Evolutionary conservation across 2,888 invertebrate species (phyloP).

Genomic region (Catocala fraxini): DNA sequence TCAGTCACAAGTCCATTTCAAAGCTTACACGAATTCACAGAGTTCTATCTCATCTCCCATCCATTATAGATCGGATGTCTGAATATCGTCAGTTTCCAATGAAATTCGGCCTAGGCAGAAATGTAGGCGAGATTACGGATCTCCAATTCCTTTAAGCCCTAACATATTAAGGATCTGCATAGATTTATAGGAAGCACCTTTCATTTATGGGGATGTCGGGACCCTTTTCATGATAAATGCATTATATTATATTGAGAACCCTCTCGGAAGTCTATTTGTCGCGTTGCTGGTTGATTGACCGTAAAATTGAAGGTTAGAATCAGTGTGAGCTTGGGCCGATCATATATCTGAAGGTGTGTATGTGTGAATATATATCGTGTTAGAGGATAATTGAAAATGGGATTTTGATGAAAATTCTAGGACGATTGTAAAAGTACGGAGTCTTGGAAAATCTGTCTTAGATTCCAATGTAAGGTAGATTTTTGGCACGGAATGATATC

Average conservation of each 20-base stretch:
- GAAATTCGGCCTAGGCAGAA: constrained; percentile 32
- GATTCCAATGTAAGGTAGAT: too few relatives aligned
- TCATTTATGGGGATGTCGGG: constrained; percentile 43
- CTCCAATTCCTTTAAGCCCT: constrained; percentile 39
- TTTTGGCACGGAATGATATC: too few relatives aligned
- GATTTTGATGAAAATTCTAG: too few relatives aligned
- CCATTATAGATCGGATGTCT: constrained; percentile 31
- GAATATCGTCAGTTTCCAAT: constrained; percentile 25
- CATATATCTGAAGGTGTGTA: constrained; percentile 1
- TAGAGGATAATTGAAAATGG: too few relatives aligned
- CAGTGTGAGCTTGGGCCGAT: constrained; percentile 7
- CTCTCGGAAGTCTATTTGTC: constrained; percentile 39
- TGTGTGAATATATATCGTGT: background rate
- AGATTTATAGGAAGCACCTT: constrained; percentile 51
- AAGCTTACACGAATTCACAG: constrained; percentile 30
- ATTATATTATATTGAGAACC: constrained; percentile 40
- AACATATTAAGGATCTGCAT: constrained; percentile 46
- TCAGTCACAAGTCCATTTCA: constrained; percentile 18
- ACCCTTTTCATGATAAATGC: constrained; percentile 50
- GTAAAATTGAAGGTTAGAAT: constrained; percentile 44
- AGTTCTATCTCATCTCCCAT: constrained; percentile 35
- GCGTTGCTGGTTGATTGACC: constrained; percentile 42
- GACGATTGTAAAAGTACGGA: too few relatives aligned
- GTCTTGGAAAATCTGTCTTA: too few relatives aligned
- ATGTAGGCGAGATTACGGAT: constrained; percentile 30